Evolutionary conservation across 2,113 vertebrate genomes (phyloP).

Genomic region (Ahaetulla prasina): DNA sequence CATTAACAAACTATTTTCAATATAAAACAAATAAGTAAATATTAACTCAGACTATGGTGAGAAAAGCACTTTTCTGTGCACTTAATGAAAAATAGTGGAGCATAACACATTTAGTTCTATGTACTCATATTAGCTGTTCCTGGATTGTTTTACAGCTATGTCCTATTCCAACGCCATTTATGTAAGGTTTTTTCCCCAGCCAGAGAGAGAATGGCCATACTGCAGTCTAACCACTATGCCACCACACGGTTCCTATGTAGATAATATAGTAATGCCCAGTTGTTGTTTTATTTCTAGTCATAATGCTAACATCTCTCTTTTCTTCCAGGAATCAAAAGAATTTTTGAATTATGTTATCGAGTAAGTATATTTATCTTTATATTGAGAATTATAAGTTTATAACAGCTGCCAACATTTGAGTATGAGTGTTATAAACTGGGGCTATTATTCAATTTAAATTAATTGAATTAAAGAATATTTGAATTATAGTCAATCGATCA

Average conservation of each 20-base stretch:
- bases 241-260: background rate
- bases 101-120: too few species aligned
- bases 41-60: background rate
- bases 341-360: conserved; percentile 75
- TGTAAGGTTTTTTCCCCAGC: background rate
- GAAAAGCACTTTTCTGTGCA: background rate
- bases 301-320: conserved; percentile 3
- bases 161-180: background rate
- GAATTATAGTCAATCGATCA: background rate
- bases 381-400: background rate
- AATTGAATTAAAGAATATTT: background rate
- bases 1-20: background rate
- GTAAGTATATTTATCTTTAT: conserved; percentile 67
- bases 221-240: background rate
- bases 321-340: conserved; percentile 73
- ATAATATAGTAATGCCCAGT: background rate
- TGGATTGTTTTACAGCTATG: background rate
- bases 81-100: background rate
- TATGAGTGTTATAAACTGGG: background rate
- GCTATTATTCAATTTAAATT: background rate
- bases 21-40: background rate
- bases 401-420: background rate
- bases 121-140: background rate
- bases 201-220: background rate
- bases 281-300: background rate